phyloP scores from a whole-genome alignment of 2,888 invertebrate species.

The Calameuta idolon region DNA sequence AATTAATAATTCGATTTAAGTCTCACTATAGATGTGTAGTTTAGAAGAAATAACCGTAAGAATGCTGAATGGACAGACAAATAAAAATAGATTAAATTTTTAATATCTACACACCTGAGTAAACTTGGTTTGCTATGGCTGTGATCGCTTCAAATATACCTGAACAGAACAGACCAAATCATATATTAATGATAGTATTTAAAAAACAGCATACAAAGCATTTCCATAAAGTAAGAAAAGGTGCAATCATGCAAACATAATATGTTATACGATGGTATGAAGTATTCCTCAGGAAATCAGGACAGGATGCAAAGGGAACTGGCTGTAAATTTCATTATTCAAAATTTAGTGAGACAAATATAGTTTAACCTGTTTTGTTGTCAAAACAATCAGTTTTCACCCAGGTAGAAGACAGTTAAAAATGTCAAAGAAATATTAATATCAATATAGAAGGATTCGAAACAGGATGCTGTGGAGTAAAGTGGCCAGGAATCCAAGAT shows the following conservation, averaged over 20 bases:
- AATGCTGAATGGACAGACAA: slow-evolving; percentile 64
- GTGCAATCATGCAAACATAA: not conserved
- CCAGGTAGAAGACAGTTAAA: not conserved
- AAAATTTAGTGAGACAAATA: not conserved
- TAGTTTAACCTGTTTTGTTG: not conserved
- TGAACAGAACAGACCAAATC: slow-evolving; percentile 67
- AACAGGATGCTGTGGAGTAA: not conserved
- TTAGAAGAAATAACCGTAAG: slow-evolving; percentile 21
- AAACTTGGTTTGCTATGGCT: slow-evolving; percentile 63
- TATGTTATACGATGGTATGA: not conserved
- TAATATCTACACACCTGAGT: slow-evolving; percentile 64
- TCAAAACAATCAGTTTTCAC: not conserved
- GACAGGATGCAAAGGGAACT: too few species aligned
- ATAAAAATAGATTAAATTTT: slow-evolving; percentile 21
- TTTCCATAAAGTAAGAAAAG: not conserved
- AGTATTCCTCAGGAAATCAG: too few species aligned
- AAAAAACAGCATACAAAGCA: not conserved
- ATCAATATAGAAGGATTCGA: not conserved
- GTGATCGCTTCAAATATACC: slow-evolving; percentile 64
- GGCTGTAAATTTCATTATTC: too few species aligned
- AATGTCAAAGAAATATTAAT: not conserved
- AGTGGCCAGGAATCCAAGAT: slow-evolving; percentile 14
- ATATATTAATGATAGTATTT: slow-evolving; percentile 35
- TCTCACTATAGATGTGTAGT: not conserved
- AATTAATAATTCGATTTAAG: not conserved